Evolutionary conservation across 2,113 vertebrate genomes (phyloP).

Genomic region (Corvus cornix): DNA sequence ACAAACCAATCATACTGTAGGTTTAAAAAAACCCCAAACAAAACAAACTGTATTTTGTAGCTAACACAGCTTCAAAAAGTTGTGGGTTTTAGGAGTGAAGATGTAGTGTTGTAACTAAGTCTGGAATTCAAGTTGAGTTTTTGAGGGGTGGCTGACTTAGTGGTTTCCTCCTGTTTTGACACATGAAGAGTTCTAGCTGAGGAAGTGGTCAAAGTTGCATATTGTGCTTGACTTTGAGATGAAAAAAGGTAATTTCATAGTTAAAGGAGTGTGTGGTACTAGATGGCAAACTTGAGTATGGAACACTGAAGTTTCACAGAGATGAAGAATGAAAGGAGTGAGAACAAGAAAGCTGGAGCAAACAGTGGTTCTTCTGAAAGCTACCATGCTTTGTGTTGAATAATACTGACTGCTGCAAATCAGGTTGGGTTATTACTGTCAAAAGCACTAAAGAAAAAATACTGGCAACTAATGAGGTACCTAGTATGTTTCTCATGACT

Average conservation of each 20-base stretch:
- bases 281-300: not conserved
- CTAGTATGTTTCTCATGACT: not conserved
- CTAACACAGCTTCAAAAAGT: not conserved
- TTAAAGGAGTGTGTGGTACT: not conserved
- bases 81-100: not conserved
- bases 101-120: not conserved
- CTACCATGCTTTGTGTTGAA: not conserved
- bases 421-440: not conserved
- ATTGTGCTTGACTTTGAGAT: not conserved
- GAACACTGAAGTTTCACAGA: not conserved
- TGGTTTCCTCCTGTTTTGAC: not conserved
- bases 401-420: not conserved
- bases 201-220: conserved; percentile 1
- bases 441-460: not conserved
- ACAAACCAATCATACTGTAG: not conserved
- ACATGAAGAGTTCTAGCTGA: not conserved
- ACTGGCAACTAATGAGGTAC: not conserved
- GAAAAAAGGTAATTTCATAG: not conserved
- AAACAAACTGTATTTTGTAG: not conserved
- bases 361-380: not conserved
- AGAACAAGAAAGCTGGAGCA: not conserved
- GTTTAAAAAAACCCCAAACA: not conserved
- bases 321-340: not conserved
- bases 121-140: not conserved
- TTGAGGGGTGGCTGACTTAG: not conserved